Evolutionary conservation across 2,888 invertebrate genomes (phyloP).

Genomic region (Maniola hyperantus): DNA sequence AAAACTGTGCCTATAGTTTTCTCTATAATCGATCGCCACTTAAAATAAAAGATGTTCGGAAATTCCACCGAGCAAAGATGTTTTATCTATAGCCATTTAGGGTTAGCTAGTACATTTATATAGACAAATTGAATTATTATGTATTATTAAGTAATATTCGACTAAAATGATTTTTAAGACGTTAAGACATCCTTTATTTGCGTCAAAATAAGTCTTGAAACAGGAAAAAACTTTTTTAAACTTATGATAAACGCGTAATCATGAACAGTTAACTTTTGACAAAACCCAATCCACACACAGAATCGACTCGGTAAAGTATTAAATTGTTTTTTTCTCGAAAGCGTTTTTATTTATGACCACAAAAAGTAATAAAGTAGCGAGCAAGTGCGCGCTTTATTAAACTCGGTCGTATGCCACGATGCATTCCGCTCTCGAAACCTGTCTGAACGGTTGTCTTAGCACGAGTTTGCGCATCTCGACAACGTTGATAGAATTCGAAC

Average conservation of each 20-base stretch:
- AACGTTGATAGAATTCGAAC: too few relatives aligned
- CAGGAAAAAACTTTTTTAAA: background rate
- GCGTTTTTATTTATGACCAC: conserved; percentile 72
- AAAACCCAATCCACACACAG: conserved; percentile 19
- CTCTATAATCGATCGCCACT: too few relatives aligned
- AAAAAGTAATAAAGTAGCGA: conserved; percentile 76
- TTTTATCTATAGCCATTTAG: too few relatives aligned
- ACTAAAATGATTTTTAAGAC: too few relatives aligned
- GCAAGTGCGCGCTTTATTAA: conserved; percentile 79
- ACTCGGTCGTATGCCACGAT: conserved; percentile 62
- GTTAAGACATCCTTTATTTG: too few relatives aligned
- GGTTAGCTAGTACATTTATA: too few relatives aligned
- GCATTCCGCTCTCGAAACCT: conserved; percentile 64
- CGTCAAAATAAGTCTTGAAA: background rate
- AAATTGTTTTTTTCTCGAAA: conserved; percentile 71
- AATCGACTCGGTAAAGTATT: conserved; percentile 47
- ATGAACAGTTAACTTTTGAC: conserved; percentile 28
- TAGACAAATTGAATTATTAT: too few relatives aligned
- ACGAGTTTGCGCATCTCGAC: too few relatives aligned
- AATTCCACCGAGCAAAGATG: too few relatives aligned
- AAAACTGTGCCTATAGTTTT: too few relatives aligned
- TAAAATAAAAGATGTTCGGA: too few relatives aligned
- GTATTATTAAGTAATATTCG: too few relatives aligned
- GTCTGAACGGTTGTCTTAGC: conserved; percentile 48
- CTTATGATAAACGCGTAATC: conserved; percentile 16